Percentiles rank a stretch among this genome's conserved stretches.
These are phyloP conservation scores for Camponotus vicinus DNA, from an alignment of 1,140 invertebrate species.

Conservation along the genomic window DNA sequence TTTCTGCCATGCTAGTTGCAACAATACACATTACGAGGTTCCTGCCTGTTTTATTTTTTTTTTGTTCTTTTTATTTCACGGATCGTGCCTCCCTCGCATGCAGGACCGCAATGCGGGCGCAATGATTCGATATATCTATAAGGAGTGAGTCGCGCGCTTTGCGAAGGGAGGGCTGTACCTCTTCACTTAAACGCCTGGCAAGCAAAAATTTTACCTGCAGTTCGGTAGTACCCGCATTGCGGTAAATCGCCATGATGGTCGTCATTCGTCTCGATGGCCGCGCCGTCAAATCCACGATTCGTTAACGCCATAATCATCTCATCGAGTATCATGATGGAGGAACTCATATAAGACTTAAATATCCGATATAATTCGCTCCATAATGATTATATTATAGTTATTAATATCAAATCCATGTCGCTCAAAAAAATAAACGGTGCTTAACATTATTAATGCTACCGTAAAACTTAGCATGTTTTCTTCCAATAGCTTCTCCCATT, in stretches of 20 bases:
- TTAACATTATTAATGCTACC: no score
- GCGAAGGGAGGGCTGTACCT: slow-evolving; percentile 57
- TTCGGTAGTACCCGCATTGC: slow-evolving; percentile 69
- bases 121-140: slow-evolving; percentile 68
- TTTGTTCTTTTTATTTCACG: not conserved
- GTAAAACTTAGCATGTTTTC: not conserved
- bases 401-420: not conserved
- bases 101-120: slow-evolving; percentile 68
- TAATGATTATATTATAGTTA: not conserved
- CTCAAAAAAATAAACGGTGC: no score
- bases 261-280: slow-evolving; percentile 24
- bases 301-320: not conserved
- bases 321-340: no score
- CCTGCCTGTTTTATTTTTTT: not conserved
- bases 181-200: slow-evolving; percentile 40
- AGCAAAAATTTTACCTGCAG: slow-evolving; percentile 60
- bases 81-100: slow-evolving; percentile 23
- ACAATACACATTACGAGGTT: not conserved
- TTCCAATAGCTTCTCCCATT: not conserved
- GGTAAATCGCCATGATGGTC: slow-evolving; percentile 61
- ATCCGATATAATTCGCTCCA: not conserved
- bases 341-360: no score
- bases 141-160: slow-evolving; percentile 54
- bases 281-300: not conserved
- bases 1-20: not conserved